Evolutionary conservation across 2,888 invertebrate species (phyloP), one percentile per base, ranked within the genome.

Genomic region (Apamea sordens): DNA sequence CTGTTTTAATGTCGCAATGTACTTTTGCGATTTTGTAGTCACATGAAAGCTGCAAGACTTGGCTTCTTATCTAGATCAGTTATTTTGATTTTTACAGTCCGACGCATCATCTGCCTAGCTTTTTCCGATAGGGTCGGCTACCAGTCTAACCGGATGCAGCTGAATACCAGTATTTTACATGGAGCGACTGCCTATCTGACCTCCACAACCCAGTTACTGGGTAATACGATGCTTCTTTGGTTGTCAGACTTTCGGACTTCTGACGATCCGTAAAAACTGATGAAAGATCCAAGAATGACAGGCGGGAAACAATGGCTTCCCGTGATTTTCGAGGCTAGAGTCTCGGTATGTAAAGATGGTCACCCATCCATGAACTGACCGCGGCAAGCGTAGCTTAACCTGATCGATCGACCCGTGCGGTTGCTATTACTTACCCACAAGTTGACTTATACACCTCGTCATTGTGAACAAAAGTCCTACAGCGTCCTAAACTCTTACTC

Each of bases 1-100:
- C 67, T 56, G 63, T 53, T 83, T 64, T 59, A 59, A 2, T 69
- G 68, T 63, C 50, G 72, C 70, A 73, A 77, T 56, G 50, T 21
- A 5, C 21, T 50, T 18, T 64, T 65, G 53, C 82, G 7, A 74
- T 67, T 74, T 80, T 2, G 13, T 78, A 56, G 44, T 59, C 28
- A 4, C 50, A n/a, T 44, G n/a, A 36, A 75, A 61, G 10, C 36
- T 41, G 41, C n/a, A 50, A 21, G 28, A 32, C 7, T 61, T 32
- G 11, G 41, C 6, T 67, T 41, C 36, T 28, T 28, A 18, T 50
- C 36, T 24, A 59, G 7, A 53, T 64, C 1, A 2, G 4, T 53
- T n/a, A 32, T 53, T 64, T 32, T 11, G 13, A 2, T n/a, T 36
- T 50, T 24, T 44, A 67, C 18, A n/a, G 5, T 67, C 67, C 67